Evolutionary conservation across 2,888 invertebrate genomes (phyloP).

Genomic region (Ferrisia virgata): DNA sequence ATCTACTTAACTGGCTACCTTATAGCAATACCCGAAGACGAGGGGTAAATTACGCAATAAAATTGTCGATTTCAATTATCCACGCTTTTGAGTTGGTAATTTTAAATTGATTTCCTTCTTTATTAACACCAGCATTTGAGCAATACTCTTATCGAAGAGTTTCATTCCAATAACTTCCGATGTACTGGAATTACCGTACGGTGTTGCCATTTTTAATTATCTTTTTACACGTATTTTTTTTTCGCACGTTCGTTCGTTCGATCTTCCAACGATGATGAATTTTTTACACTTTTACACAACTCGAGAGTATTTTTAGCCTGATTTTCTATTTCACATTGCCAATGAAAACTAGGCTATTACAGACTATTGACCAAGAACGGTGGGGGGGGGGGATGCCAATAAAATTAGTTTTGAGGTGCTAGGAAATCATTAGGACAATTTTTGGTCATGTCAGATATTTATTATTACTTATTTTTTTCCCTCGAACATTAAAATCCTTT

Average conservation of each 20-base stretch:
- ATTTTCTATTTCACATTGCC: no score
- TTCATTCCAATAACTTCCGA: not conserved
- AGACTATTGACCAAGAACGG: no score
- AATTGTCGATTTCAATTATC: not conserved
- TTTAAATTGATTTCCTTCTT: constrained; percentile 3
- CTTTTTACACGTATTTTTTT: not conserved
- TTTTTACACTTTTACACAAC: not conserved
- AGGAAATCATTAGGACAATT: no score
- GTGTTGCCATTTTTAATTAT: not conserved
- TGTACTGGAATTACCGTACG: not conserved
- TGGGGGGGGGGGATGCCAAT: no score
- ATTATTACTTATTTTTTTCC: no score
- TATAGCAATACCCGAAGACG: not conserved
- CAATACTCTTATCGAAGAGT: no score
- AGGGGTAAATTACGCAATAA: not conserved
- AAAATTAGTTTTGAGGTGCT: no score
- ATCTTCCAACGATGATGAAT: not conserved
- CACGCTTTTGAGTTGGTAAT: not conserved
- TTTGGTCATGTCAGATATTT: no score
- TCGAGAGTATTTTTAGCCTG: no score
- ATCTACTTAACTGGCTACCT: no score
- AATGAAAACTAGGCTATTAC: no score
- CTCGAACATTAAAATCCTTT: no score
- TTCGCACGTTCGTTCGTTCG: not conserved
- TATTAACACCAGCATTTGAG: not conserved